Conservation (phyloP, 2,888 invertebrate species). For the Aphidoletes aphidimyza region DNA sequence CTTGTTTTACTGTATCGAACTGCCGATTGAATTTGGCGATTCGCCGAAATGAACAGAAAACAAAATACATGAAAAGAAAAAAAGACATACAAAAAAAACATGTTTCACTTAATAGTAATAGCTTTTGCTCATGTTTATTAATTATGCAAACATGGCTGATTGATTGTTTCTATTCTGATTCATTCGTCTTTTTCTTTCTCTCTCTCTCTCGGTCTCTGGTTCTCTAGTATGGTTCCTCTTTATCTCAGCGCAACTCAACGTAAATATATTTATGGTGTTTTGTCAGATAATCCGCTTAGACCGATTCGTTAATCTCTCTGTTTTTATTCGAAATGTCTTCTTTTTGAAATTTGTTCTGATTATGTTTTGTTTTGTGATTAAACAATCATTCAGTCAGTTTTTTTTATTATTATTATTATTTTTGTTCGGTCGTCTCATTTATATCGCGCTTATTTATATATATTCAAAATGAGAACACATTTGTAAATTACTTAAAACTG, state of each 20-base stretch:
- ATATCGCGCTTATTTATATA: no score
- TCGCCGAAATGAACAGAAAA: no score
- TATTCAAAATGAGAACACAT: neutral
- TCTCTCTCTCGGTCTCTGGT: no score
- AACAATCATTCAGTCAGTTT: conserved; percentile 38
- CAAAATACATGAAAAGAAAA: neutral
- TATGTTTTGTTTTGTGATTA: neutral
- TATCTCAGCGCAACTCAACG: no score
- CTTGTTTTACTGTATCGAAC: no score
- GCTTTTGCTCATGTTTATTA: conserved; percentile 45
- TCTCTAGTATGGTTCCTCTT: no score
- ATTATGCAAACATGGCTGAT: conserved; percentile 34
- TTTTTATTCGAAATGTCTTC: conserved; percentile 43
- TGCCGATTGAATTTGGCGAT: no score
- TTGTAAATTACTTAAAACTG: neutral
- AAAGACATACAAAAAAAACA: neutral
- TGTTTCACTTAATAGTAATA: neutral
- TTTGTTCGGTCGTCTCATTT: no score
- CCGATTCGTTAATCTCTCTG: neutral
- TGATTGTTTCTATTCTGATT: neutral
- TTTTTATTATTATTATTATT: neutral
- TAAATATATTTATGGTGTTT: conserved; percentile 18
- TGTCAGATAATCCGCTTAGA: conserved; percentile 25
- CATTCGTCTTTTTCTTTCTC: neutral
- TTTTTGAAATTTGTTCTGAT: conserved; percentile 21